A percentile compares a stretch with the other conserved stretches of the same genome.
These are phyloP conservation scores for Calliphora vomitoria DNA, from an alignment of 2,888 invertebrate species.

Conservation along the genomic window DNA sequence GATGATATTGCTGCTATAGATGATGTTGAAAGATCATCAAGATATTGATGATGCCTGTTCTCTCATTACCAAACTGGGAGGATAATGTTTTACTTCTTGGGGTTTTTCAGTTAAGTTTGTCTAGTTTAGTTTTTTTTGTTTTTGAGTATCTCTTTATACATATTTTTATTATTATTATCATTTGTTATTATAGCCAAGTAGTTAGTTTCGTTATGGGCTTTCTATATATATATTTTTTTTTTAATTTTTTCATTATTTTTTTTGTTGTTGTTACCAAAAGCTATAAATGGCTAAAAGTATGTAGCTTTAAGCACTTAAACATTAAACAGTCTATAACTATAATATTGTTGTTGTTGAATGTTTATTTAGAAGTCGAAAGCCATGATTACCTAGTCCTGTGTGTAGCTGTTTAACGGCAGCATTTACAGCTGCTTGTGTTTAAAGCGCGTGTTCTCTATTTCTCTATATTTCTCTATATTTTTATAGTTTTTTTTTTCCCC, in stretches of 20 bases:
- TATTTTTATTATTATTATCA: conserved; percentile 44
- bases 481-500: background rate
- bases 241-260: background rate
- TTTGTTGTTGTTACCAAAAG: conserved; percentile 46
- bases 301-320: conserved; percentile 58
- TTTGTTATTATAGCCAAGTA: conserved; percentile 44
- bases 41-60: conserved; percentile 60
- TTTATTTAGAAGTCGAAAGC: conserved; percentile 41
- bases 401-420: background rate
- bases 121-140: conserved; percentile 38
- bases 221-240: conserved; percentile 16
- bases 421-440: conserved; percentile 35
- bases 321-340: conserved; percentile 52
- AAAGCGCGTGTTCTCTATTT: conserved; percentile 61
- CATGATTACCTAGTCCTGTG: conserved; percentile 39
- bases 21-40: conserved; percentile 63
- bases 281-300: conserved; percentile 66
- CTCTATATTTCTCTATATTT: background rate
- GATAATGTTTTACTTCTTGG: conserved; percentile 42
- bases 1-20: too few relatives aligned
- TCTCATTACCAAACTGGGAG: conserved; percentile 66
- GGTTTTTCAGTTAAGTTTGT: conserved; percentile 19
- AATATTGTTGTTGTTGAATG: conserved; percentile 47
- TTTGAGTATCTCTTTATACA: conserved; percentile 29
- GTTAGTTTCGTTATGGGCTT: conserved; percentile 39